Evolutionary conservation across 2,888 invertebrate species (phyloP).

Genomic region (Amphimallon solstitiale): DNA sequence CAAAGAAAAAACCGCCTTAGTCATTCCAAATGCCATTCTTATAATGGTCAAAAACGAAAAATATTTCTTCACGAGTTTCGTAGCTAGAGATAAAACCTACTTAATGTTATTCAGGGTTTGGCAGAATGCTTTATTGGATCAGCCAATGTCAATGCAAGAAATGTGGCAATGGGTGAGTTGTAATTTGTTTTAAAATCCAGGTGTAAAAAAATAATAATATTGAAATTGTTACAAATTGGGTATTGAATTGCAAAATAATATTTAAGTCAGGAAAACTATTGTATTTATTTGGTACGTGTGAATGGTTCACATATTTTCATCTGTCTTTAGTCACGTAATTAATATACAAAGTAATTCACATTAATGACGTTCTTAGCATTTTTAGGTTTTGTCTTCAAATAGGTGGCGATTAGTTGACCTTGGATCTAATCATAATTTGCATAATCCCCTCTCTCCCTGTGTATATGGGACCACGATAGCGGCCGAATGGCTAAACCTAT

Average conservation of each 20-base stretch:
- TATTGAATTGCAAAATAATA: not conserved
- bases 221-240: not conserved
- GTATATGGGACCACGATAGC: no score
- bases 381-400: no score
- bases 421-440: no score
- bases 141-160: constrained; percentile 83
- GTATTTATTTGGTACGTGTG: not conserved
- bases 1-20: constrained; percentile 92
- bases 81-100: constrained; percentile 93
- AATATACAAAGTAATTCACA: no score
- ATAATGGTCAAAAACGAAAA: constrained; percentile 84
- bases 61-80: constrained; percentile 94
- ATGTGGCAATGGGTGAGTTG: constrained; percentile 85
- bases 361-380: no score
- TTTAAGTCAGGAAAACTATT: not conserved
- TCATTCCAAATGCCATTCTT: constrained; percentile 96
- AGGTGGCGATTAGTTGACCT: no score
- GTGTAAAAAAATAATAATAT: not conserved
- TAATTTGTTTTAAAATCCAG: not conserved
- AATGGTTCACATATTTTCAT: no score
- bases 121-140: constrained; percentile 95
- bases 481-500: no score
- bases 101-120: constrained; percentile 95
- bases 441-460: no score
- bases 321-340: no score